These are phyloP conservation scores for Melikaiella ostensackeni DNA, from an alignment of 2,888 invertebrate genomes.

Conservation along the genomic window DNA sequence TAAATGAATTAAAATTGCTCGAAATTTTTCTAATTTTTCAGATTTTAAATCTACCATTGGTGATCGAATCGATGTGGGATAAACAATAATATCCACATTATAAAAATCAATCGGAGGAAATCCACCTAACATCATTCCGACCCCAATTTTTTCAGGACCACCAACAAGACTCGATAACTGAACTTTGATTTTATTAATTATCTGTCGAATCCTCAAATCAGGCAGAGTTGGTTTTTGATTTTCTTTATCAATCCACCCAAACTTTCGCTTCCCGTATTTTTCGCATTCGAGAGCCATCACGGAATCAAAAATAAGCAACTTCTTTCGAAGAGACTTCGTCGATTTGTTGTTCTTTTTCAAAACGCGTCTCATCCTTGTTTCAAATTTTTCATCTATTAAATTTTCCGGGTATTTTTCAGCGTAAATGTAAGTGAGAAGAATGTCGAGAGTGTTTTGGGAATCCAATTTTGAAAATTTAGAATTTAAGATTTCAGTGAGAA, in stretches of 20 bases:
- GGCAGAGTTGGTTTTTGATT: conserved; percentile 77
- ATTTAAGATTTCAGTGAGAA: conserved; percentile 79
- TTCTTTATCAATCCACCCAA: conserved; percentile 79
- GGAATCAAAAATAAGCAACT: conserved; percentile 82
- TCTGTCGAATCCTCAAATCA: conserved; percentile 79
- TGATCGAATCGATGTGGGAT: conserved; percentile 77
- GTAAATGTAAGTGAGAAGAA: conserved; percentile 83
- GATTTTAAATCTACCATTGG: conserved; percentile 58
- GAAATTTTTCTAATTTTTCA: conserved; percentile 74
- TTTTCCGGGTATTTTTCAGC: conserved; percentile 81
- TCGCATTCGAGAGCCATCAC: conserved; percentile 82
- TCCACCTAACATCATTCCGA: conserved; percentile 79
- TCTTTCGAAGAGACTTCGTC: conserved; percentile 65
- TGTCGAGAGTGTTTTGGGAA: conserved; percentile 80
- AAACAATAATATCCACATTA: conserved; percentile 81
- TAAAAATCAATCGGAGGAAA: conserved; percentile 81
- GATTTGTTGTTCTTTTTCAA: background rate
- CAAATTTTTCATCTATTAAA: conserved; percentile 80
- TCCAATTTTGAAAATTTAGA: conserved; percentile 80
- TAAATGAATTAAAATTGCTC: conserved; percentile 81
- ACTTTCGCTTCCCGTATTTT: conserved; percentile 80
- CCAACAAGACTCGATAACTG: conserved; percentile 77
- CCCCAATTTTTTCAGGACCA: conserved; percentile 78
- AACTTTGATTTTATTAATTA: conserved; percentile 78
- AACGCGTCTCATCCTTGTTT: background rate